Conservation (phyloP, 2,797 vertebrate species). For the Lepidocolaptes lacrymiger region DNA sequence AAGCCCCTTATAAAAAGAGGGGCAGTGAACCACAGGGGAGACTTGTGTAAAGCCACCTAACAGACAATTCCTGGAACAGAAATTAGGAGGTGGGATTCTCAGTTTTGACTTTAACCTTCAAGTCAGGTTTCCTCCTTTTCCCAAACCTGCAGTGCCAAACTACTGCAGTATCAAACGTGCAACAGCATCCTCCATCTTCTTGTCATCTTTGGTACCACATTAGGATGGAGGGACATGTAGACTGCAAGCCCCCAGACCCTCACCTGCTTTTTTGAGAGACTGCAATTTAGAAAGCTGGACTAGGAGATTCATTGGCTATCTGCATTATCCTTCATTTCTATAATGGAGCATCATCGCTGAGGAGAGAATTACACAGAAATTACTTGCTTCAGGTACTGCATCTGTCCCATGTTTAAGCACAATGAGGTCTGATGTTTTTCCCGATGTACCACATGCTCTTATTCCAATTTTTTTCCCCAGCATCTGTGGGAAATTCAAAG, state of each 20-base stretch:
- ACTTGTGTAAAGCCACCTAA: neutral
- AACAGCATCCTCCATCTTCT: constrained; percentile 16
- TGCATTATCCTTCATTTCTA: neutral
- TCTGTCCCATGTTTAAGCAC: neutral
- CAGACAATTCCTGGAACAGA: neutral
- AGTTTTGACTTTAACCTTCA: neutral
- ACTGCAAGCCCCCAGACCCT: neutral
- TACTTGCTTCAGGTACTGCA: neutral
- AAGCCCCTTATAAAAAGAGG: neutral
- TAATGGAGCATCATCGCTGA: neutral
- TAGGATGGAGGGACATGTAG: neutral
- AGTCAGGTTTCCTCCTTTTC: neutral
- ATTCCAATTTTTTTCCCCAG: neutral
- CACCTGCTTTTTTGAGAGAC: neutral
- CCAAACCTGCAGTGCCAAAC: constrained; percentile 20
- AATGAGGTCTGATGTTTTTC: neutral
- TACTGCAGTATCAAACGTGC: neutral
- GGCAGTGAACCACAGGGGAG: neutral
- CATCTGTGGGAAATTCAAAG: neutral
- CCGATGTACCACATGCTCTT: fast-evolving
- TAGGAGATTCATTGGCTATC: neutral
- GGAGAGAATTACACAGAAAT: neutral
- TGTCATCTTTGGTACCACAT: neutral
- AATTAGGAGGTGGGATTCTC: neutral
- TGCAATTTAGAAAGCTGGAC: neutral